phyloP scores from a whole-genome alignment of 2,113 vertebrate species.

The Vulpes ferrilata region DNA sequence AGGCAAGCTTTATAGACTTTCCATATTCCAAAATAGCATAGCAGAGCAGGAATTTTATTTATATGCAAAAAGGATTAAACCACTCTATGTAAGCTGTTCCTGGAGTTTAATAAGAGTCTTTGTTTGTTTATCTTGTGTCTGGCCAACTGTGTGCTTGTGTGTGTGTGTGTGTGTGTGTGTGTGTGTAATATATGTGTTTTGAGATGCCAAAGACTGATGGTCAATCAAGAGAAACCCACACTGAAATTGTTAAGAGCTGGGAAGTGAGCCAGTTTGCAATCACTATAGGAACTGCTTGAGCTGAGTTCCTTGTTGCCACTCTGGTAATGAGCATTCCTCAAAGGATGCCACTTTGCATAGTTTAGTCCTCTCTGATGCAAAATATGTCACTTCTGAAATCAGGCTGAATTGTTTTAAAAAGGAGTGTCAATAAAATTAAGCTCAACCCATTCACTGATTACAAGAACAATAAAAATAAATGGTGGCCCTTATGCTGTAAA shows the following conservation, averaged over 20 bases:
- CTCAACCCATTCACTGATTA: conserved; percentile 65
- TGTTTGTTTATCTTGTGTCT: conserved; percentile 74
- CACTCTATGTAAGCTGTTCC: conserved; percentile 26
- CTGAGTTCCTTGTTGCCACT: conserved; percentile 66
- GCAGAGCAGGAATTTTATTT: conserved; percentile 10
- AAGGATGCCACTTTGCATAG: conserved; percentile 62
- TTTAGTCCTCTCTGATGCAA: conserved; percentile 63
- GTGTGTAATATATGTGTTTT: conserved; percentile 43
- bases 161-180: not conserved
- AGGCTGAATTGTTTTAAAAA: conserved; percentile 68
- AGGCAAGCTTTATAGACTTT: conserved; percentile 43
- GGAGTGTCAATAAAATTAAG: conserved; percentile 76
- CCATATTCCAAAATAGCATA: conserved; percentile 37
- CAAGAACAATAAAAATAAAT: conserved; percentile 72
- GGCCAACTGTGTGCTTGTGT: not conserved
- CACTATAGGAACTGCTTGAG: conserved; percentile 71
- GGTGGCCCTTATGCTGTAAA: not conserved
- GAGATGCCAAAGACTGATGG: conserved; percentile 71
- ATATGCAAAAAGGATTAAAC: conserved; percentile 53
- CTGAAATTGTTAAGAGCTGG: conserved; percentile 64
- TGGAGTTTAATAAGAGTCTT: conserved; percentile 44
- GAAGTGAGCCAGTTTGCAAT: conserved; percentile 75
- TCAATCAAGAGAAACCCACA: conserved; percentile 71
- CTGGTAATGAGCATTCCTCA: conserved; percentile 71
- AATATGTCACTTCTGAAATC: conserved; percentile 69